Percentiles rank a stretch among this genome's conserved stretches.
phyloP scores from a whole-genome alignment of 2,888 invertebrate genomes.

The Drosophila rellima region DNA sequence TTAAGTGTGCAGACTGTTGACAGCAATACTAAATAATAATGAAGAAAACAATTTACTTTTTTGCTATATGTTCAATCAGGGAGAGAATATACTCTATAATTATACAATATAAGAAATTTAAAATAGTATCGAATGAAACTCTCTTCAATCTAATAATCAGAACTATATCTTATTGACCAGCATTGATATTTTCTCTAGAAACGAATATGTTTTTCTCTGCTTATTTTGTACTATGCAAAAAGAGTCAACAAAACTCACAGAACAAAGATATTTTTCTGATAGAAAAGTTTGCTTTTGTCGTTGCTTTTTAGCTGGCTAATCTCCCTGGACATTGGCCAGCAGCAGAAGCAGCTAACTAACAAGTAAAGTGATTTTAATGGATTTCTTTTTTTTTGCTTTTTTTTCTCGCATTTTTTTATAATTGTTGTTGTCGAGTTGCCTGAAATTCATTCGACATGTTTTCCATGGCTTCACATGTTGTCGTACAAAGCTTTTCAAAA shows the following conservation, averaged over 20 bases:
- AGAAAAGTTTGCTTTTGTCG: conserved; percentile 8
- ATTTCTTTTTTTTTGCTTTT: conserved; percentile 1
- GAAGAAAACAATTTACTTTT: conserved; percentile 7
- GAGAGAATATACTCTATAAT: not conserved
- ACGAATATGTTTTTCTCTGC: not conserved
- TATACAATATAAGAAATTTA: too few species aligned
- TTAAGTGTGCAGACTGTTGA: conserved; percentile 16
- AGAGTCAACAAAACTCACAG: not conserved
- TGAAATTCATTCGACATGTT: conserved; percentile 63
- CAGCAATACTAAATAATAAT: conserved; percentile 7
- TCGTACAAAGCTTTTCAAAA: conserved; percentile 74
- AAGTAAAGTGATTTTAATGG: conserved; percentile 73
- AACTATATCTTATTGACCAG: too few species aligned
- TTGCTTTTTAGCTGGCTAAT: conserved; percentile 33
- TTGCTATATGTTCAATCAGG: not conserved
- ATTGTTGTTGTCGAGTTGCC: conserved; percentile 21
- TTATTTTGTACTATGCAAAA: not conserved
- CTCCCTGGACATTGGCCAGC: conserved; percentile 26
- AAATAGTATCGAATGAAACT: too few species aligned
- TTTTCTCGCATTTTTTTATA: conserved; percentile 10
- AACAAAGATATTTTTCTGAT: conserved; percentile 13
- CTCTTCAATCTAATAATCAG: too few species aligned
- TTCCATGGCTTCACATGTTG: conserved; percentile 48
- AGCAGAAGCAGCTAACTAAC: conserved; percentile 46
- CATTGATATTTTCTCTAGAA: not conserved